A percentile compares a stretch with the other conserved stretches of the same genome.
Evolutionary conservation across 1,140 invertebrate genomes (phyloP).

Genomic region (Drosophila sp.): DNA sequence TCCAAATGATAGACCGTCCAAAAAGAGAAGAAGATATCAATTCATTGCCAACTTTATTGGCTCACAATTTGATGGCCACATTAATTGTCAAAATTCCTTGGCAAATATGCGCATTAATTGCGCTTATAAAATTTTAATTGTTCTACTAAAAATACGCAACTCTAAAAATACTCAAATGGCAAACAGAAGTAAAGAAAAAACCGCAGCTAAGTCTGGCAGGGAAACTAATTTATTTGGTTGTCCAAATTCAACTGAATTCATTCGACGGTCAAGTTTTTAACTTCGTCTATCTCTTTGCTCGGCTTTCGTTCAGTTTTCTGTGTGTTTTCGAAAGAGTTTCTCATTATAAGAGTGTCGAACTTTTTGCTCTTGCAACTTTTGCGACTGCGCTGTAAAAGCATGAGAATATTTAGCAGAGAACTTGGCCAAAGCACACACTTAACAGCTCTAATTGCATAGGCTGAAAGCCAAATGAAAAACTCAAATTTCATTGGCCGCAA

Average conservation of each 20-base stretch:
- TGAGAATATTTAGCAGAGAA: conserved; percentile 11
- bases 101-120: conserved; percentile 30
- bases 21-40: conserved; percentile 6
- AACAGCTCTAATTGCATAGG: conserved; percentile 24
- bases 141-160: conserved; percentile 7
- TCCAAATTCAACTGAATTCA: conserved; percentile 39
- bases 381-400: conserved; percentile 28
- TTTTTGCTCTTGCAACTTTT: conserved; percentile 26
- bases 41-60: neutral
- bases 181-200: neutral
- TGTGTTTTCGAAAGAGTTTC: conserved; percentile 5
- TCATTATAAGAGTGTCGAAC: conserved; percentile 26
- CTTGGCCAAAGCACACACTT: neutral
- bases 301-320: conserved; percentile 39
- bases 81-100: conserved; percentile 24
- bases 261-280: neutral
- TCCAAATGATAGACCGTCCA: too few relatives aligned
- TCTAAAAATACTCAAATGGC: neutral
- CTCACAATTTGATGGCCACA: conserved; percentile 16
- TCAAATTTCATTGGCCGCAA: conserved; percentile 41
- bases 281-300: conserved; percentile 7
- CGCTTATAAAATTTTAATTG: conserved; percentile 37
- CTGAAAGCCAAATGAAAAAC: conserved; percentile 24
- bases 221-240: conserved; percentile 48
- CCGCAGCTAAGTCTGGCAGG: neutral